Conservation (phyloP, 2,888 invertebrate species). For the Noctua janthina region DNA sequence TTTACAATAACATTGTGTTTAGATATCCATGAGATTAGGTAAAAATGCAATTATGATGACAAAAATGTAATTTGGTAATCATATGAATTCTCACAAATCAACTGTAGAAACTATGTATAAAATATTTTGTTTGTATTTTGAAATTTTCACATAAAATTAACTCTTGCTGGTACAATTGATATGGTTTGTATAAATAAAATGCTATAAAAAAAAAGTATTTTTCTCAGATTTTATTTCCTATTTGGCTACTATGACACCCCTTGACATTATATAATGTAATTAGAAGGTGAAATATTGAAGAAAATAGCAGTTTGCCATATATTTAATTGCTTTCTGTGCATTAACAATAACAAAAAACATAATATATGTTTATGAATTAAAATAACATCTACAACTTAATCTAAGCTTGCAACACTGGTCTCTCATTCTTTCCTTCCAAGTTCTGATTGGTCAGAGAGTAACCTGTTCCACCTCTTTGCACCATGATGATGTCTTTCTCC, state of each 20-base stretch:
- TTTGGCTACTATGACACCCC: not conserved
- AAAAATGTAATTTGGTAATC: slow-evolving; percentile 21
- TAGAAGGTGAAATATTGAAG: not conserved
- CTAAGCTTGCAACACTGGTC: slow-evolving; percentile 96
- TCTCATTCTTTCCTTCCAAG: slow-evolving; percentile 95
- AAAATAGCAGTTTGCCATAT: not conserved
- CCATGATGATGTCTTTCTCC: slow-evolving; percentile 97
- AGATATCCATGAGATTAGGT: slow-evolving; percentile 36
- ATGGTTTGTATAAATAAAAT: slow-evolving; percentile 49
- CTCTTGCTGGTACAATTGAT: slow-evolving; percentile 32
- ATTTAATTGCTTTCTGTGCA: not conserved
- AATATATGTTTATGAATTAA: not conserved
- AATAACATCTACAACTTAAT: not conserved
- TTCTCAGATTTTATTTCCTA: not conserved
- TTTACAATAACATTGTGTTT: slow-evolving; percentile 37
- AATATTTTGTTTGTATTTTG: slow-evolving; percentile 17
- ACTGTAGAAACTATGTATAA: slow-evolving; percentile 13
- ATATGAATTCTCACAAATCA: slow-evolving; percentile 26
- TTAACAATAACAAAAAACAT: not conserved
- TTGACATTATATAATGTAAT: not conserved
- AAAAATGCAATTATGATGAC: slow-evolving; percentile 38
- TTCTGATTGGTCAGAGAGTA: slow-evolving; percentile 96
- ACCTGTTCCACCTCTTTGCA: slow-evolving; percentile 99
- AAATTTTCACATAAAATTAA: slow-evolving; percentile 18
- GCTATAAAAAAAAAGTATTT: slow-evolving; percentile 15